phyloP scores from a whole-genome alignment of 2,113 vertebrate species.

The Charina bottae region DNA sequence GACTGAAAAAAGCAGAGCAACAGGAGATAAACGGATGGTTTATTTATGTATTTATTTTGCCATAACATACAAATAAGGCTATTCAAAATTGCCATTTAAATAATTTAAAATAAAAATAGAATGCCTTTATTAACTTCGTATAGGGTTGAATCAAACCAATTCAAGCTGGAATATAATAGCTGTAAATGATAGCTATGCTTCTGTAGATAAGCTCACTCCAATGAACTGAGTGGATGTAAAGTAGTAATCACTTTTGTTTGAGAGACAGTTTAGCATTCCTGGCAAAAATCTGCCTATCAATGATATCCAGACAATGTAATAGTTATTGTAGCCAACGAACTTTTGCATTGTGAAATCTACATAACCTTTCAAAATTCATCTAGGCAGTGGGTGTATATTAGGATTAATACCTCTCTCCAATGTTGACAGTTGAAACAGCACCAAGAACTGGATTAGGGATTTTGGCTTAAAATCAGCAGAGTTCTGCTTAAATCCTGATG shows the following conservation, averaged over 20 bases:
- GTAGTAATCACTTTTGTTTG: not conserved
- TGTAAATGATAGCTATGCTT: not conserved
- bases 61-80: not conserved
- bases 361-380: constrained; percentile 27
- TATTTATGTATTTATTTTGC: not conserved
- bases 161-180: not conserved
- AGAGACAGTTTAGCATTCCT: not conserved
- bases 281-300: not conserved
- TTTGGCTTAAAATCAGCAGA: constrained; percentile 26
- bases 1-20: not conserved
- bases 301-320: not conserved
- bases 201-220: not conserved
- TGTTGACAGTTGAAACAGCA: constrained; percentile 7
- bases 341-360: constrained; percentile 3
- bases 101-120: not conserved
- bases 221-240: not conserved
- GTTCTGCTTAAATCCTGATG: constrained; percentile 12
- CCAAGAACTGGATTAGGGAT: constrained; percentile 27
- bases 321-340: not conserved
- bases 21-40: not conserved
- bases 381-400: constrained; percentile 10
- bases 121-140: not conserved
- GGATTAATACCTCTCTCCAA: constrained; percentile 8
- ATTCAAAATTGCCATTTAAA: not conserved
- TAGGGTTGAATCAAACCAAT: not conserved